Evolutionary conservation across 2,888 invertebrate species (phyloP).

Genomic region (Drosophila gaucha): DNA sequence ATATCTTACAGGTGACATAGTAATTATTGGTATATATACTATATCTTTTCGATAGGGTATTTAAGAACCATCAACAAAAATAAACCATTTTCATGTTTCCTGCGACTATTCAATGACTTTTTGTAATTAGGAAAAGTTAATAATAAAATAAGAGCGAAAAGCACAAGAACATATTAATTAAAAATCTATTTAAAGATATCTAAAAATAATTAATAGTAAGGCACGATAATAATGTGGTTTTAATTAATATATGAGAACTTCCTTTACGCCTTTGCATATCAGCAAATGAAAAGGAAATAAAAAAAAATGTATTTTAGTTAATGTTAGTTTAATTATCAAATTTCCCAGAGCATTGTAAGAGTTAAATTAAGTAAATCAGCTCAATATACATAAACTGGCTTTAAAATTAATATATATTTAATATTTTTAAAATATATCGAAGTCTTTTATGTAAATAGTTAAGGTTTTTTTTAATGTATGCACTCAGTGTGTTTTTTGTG

Average conservation of each 20-base stretch:
- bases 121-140: conserved; percentile 1
- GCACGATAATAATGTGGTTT: neutral
- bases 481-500: neutral
- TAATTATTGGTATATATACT: too few relatives aligned
- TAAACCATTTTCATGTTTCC: neutral
- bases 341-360: too few relatives aligned
- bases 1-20: too few relatives aligned
- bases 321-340: neutral
- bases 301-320: too few relatives aligned
- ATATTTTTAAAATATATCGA: neutral
- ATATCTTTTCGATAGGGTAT: neutral
- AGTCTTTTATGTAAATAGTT: neutral
- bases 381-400: too few relatives aligned
- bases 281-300: neutral
- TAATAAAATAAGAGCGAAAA: neutral
- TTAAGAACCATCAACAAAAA: neutral
- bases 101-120: too few relatives aligned
- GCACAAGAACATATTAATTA: neutral
- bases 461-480: conserved; percentile 8
- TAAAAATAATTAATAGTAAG: neutral
- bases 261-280: too few relatives aligned
- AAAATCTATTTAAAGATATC: neutral
- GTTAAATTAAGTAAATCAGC: too few relatives aligned
- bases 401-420: too few relatives aligned
- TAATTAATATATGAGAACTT: neutral